A percentile compares a stretch with the other conserved stretches of the same genome.
Evolutionary conservation across 2,888 invertebrate genomes (phyloP).

Genomic region (Aleiodes testaceus): DNA sequence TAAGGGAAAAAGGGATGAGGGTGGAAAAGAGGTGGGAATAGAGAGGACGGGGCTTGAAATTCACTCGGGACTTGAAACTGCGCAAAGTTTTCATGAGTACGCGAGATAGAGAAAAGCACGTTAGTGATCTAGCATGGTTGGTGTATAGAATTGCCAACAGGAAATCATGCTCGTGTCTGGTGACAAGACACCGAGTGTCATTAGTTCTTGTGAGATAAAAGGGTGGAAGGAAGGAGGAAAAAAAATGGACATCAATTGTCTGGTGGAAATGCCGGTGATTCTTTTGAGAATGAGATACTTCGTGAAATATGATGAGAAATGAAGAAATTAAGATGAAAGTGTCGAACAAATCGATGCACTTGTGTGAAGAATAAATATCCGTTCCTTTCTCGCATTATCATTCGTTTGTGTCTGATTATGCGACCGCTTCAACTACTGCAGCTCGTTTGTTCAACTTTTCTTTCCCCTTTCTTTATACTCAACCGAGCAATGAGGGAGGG

Average conservation of each 20-base stretch:
- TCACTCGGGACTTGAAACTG: conserved; percentile 51
- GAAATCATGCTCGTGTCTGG: conserved; percentile 45
- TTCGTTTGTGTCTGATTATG: conserved; percentile 58
- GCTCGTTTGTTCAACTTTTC: conserved; percentile 37
- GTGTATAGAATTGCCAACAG: conserved; percentile 48
- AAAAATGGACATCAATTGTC: neutral
- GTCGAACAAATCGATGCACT: conserved; percentile 55
- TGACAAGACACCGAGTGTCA: conserved; percentile 20
- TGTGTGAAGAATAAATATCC: conserved; percentile 64
- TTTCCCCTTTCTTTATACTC: conserved; percentile 35
- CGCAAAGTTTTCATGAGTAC: conserved; percentile 46
- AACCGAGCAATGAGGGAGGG: conserved; percentile 43
- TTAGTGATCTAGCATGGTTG: conserved; percentile 44
- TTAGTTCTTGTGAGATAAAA: conserved; percentile 1
- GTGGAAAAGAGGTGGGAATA: neutral
- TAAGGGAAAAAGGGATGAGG: no score
- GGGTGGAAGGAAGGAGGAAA: neutral
- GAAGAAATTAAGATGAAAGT: neutral
- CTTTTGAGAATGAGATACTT: no score
- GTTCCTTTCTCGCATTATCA: conserved; percentile 41
- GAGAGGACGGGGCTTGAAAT: conserved; percentile 44
- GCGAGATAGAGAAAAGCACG: conserved; percentile 32
- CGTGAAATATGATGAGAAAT: neutral
- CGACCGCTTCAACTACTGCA: conserved; percentile 53
- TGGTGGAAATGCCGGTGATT: no score